Base-by-base conservation (phyloP, 2,888 invertebrate genomes). In the Chromoteleia sp. region DNA sequence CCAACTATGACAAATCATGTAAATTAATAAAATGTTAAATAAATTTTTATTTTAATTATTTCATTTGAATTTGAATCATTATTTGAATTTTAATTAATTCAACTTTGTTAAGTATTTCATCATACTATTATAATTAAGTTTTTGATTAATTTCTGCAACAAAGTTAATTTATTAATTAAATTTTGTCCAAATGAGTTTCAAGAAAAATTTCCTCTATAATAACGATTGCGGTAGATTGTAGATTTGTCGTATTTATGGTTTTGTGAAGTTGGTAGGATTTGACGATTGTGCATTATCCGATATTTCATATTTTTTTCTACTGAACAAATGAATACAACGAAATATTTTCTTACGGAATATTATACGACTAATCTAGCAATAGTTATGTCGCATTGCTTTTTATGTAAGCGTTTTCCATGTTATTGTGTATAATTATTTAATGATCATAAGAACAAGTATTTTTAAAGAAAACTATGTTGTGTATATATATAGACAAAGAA, bases 321-420 rank as follows among this genome's bases (percentile, higher is more conserved):
- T 7, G 43, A 54, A 17, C 30, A 54, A 30, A 14, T 7, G 25
- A 30, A 54, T 5, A 52, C 67, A 67, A 67, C 52, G 65, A 65
- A 65, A 39, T 65, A 65, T 65, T 65, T 65, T 65, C 65, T 52
- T 65, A 65, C 50, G 17, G 7, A 50, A 52, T 65, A 61, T 17
- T 25, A 0, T 39, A 52, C 52, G 50, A 39, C 45, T 59, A 52
- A 63, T 63, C 63, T 48, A 48, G 48, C 63, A 63, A 63, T 63
- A 63, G 21, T 19, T 29, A 45, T 14, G 19, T 58, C 25, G 12
- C 15, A 45, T 41, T 59, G 41, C 59, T 59, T 59, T 59, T 21
- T 43, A 12, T 33, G 33, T 41, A 45, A 61, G 48, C 19, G 63
- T 45, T 48, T 48, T 63, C 36, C 19, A 33, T 65, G 12, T n/a